phyloP scores from a whole-genome alignment of 2,797 vertebrate species.

The Myiotriccus ornatus region DNA sequence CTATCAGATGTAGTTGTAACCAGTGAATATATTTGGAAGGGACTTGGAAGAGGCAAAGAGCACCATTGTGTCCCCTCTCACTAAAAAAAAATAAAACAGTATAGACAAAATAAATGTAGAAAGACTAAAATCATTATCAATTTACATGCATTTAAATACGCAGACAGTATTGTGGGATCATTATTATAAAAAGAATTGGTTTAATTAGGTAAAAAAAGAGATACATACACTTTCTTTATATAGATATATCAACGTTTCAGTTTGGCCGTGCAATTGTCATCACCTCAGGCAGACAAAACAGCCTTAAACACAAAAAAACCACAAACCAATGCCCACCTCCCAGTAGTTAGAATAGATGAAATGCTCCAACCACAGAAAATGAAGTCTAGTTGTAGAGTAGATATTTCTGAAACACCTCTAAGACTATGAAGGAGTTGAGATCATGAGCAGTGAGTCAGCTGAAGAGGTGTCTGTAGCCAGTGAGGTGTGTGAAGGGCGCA shows the following conservation, averaged over 20 bases:
- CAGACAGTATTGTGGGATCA: not conserved
- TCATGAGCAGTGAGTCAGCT: rapidly evolving
- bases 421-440: not conserved
- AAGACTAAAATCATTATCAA: not conserved
- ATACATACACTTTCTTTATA: not conserved
- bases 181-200: not conserved
- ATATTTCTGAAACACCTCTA: not conserved
- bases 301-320: not conserved
- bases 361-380: not conserved
- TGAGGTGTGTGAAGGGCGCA: not conserved
- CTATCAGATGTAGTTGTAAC: not conserved
- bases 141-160: not conserved
- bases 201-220: not conserved
- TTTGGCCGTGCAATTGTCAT: not conserved
- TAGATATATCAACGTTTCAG: not conserved
- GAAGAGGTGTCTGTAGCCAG: not conserved
- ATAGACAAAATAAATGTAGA: not conserved
- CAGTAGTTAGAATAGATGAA: not conserved
- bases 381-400: not conserved
- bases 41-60: not conserved
- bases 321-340: rapidly evolving
- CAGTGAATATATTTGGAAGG: not conserved
- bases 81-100: not conserved
- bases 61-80: rapidly evolving
- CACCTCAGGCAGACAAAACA: not conserved